Base-by-base conservation (phyloP, 1,140 invertebrate genomes). In the Ostrea edulis region DNA sequence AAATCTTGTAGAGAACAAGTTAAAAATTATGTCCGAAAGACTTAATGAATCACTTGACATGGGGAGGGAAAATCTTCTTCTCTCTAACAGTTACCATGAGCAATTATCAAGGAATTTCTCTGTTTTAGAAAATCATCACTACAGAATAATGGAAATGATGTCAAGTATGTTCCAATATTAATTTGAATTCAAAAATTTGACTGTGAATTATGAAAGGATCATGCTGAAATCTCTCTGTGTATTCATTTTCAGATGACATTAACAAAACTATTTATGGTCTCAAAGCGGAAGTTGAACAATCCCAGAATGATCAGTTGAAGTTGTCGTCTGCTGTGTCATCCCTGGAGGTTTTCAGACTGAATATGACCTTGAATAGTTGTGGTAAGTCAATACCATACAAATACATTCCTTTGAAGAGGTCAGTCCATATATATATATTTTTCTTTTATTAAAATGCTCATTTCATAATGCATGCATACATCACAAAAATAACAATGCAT, bases 261-360 rank as follows among this genome's bases (percentile, higher is more conserved):
- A 71, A 71, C 22, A 71, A 71, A 4, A 71, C 68, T 12, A 71
- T 71, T 29, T 12, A 71, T 35, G 22, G 22, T 14, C 12, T 71
- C n/a, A 71, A 71, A 71, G 68, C 22, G 68, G 68, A 71, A 8
- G 68, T 71, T 29, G 68, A 71, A 14, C 22, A 35, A 71, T 71
- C 29, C 22, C 25, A 71, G 68, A 71, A 71, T 12, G 8, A 8
- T 8, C 68, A 68, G 65, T 11, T 22, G 22, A n/a, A 68, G 22
- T 22, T 68, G 65, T 68, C 65, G 22, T 25, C 68, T 71, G 68
- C 68, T 71, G 68, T 71, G 25, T 22, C 68, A 2, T 29, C 68
- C 22, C 22, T 71, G 11, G 68, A 71, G 22, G 22, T 71, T 71
- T 71, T 71, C 68, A 71, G 22, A 71, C 8, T 71, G 68, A 71